Percentiles rank a stretch among this genome's conserved stretches.
These are phyloP conservation scores for Mustela lutreola DNA, from an alignment of 2,113 vertebrate species.

Conservation along the genomic window DNA sequence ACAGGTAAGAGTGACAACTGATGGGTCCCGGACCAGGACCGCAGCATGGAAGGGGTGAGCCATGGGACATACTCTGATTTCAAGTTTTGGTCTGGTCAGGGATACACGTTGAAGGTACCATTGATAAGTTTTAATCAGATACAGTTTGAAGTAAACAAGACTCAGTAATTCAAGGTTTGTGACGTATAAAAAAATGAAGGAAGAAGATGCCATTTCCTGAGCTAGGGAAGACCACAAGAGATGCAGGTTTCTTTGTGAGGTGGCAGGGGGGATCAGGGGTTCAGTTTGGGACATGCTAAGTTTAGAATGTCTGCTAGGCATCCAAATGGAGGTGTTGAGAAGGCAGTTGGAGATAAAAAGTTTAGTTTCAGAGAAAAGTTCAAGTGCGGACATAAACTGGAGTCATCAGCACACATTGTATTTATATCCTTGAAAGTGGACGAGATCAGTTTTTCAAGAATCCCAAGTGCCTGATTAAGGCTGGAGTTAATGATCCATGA, in stretches of 20 bases:
- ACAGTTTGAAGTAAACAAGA: neutral
- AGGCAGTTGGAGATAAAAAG: neutral
- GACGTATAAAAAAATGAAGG: neutral
- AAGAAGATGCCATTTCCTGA: neutral
- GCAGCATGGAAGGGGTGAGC: neutral
- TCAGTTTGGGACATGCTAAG: neutral
- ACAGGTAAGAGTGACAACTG: neutral
- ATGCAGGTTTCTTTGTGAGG: neutral
- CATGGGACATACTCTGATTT: neutral
- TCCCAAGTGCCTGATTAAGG: neutral
- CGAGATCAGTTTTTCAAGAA: neutral
- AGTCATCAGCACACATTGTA: neutral
- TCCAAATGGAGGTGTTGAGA: neutral
- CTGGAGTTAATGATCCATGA: neutral
- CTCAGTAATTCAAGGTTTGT: neutral
- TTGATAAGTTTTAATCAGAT: neutral
- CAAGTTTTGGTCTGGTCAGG: neutral
- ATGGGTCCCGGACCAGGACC: neutral
- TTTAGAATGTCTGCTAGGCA: neutral
- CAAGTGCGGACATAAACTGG: neutral
- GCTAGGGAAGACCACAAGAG: neutral
- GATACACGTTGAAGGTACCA: neutral
- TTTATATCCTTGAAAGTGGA: neutral
- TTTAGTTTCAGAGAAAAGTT: slow-evolving; percentile 6
- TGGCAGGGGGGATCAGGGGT: neutral